Base-by-base conservation (phyloP, 2,888 invertebrate species). In the Pimpla rufipes region DNA sequence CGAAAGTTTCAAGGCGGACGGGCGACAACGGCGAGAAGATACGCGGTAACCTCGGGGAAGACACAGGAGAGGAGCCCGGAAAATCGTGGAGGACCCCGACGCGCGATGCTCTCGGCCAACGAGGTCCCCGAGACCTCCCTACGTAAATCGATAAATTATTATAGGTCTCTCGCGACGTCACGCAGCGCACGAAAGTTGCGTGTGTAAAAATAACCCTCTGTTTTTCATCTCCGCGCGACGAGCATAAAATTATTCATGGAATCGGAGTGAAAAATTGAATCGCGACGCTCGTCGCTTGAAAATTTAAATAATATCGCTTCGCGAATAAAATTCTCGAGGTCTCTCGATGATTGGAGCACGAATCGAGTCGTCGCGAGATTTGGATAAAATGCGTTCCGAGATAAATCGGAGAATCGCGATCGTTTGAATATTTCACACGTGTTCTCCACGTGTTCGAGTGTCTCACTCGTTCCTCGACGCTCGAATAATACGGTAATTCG, bases 141-240 rank as follows among this genome's bases (percentile, higher is more conserved):
- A 37, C 23, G 42, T 57, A 16, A 76, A 76, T 81, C 75, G 76
- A 81, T 81, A 81, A 76, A 70, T 47, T 55, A 70, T 50, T 10
- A 67, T 52, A 52, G 52, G 37, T 76, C 70, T 47, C 55, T 47
- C 21, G 70, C 37, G 45, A 70, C 50, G 42, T 52, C 52, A 70
- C 8, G 18, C 29, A n/a, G n/a, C n/a, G 35, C 37, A 52, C 5
- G 21, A 70, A 21, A 52, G 52, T 52, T 21, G 52, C 21, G n/a
- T n/a, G 13, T 23, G n/a, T 47, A 23, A 64, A 76, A 52, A 42
- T 35, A 23, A 62, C 23, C 11, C 18, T 21, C 21, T 10, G 18
- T 18, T 55, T 5, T 55, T 55, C 10, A 23, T 23, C 13, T 2
- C 8, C 52, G 7, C 1, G 2, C 13, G 3, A 23, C 23, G 55